Percentiles rank a stretch among this genome's conserved stretches.
Conservation (phyloP, 2,888 invertebrate genomes). For the Erebia epiphron region DNA sequence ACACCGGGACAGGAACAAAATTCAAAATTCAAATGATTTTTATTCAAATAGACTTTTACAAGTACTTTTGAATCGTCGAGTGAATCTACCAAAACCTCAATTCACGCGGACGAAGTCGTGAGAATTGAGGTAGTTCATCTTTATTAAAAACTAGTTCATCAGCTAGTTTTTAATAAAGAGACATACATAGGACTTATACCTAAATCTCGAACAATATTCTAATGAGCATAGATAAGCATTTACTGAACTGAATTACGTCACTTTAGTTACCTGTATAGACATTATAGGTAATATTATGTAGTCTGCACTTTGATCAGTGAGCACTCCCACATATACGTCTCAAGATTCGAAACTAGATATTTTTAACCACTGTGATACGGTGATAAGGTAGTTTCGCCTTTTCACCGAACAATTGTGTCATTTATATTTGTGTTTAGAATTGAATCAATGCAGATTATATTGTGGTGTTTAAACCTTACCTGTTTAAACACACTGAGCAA, state of each 20-base stretch:
- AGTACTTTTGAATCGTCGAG: too few relatives aligned
- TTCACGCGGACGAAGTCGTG: too few relatives aligned
- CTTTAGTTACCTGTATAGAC: slow-evolving; percentile 14
- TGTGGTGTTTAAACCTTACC: background rate
- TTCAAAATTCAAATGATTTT: too few relatives aligned
- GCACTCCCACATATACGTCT: slow-evolving; percentile 17
- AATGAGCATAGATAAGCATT: background rate
- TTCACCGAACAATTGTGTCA: slow-evolving; percentile 34
- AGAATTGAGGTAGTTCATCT: too few relatives aligned
- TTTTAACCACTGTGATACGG: slow-evolving; percentile 30
- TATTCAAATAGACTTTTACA: too few relatives aligned
- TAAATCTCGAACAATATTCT: background rate
- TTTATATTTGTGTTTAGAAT: slow-evolving; percentile 10
- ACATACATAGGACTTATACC: too few relatives aligned
- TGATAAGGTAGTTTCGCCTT: slow-evolving; percentile 44
- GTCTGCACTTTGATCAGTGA: slow-evolving; percentile 10
- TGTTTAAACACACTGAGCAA: background rate
- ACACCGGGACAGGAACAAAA: too few relatives aligned
- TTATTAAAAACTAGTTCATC: too few relatives aligned
- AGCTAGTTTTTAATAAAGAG: too few relatives aligned
- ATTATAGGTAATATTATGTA: background rate
- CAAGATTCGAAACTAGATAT: slow-evolving; percentile 31
- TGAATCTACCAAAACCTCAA: too few relatives aligned
- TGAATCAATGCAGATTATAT: background rate
- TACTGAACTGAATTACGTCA: background rate